These are phyloP conservation scores for Nemoura dubitans DNA, from an alignment of 2,888 invertebrate genomes.

Conservation along the genomic window DNA sequence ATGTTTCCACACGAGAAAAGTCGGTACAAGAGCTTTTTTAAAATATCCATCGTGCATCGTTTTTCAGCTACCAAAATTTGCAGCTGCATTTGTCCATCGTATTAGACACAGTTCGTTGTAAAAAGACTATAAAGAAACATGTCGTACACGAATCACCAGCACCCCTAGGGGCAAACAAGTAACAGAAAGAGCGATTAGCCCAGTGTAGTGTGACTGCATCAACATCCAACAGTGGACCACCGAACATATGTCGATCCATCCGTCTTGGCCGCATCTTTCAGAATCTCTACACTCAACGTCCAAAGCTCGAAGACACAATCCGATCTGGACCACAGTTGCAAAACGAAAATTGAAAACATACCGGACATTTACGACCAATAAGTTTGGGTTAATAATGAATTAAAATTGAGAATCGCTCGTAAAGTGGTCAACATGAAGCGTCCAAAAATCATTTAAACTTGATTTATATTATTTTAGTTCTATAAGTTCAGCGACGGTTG, in stretches of 20 bases:
- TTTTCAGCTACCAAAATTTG: not conserved
- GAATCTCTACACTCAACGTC: not conserved
- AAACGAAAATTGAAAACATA: not conserved
- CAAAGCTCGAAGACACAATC: not conserved
- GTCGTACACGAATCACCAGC: not conserved
- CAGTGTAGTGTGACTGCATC: conserved; percentile 23
- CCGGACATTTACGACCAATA: not conserved
- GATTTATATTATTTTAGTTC: not conserved
- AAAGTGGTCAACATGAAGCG: not conserved
- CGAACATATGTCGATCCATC: conserved; percentile 23
- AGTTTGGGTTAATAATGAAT: not conserved
- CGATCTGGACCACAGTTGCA: too few species aligned
- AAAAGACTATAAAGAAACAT: conserved; percentile 29
- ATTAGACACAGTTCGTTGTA: conserved; percentile 21
- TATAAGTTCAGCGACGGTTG: not conserved
- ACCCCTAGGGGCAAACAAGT: not conserved
- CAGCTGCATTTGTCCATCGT: conserved; percentile 28
- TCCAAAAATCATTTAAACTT: not conserved
- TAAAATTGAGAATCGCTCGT: not conserved
- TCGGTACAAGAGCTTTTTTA: too few species aligned
- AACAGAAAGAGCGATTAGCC: conserved; percentile 30
- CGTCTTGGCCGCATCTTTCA: not conserved
- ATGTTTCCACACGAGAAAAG: not conserved
- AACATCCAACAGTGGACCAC: conserved; percentile 28
- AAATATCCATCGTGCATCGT: not conserved